Evolutionary conservation across 2,113 vertebrate species (phyloP).

Genomic region (Tragulus kanchil): DNA sequence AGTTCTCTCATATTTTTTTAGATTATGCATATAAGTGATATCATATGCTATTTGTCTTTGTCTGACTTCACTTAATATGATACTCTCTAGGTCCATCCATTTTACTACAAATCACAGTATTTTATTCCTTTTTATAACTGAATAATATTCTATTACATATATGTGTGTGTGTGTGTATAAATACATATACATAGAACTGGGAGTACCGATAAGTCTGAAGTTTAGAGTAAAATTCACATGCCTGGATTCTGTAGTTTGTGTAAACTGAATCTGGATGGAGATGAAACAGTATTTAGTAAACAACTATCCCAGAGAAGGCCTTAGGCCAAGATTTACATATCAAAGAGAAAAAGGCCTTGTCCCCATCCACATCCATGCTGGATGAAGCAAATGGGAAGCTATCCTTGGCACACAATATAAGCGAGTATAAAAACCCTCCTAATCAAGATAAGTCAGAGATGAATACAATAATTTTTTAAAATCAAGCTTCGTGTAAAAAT

Average conservation of each 20-base stretch:
- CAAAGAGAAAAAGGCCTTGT: background rate
- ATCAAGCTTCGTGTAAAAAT: slow-evolving; percentile 45
- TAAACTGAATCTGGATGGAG: background rate
- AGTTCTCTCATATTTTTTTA: background rate
- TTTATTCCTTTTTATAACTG: background rate
- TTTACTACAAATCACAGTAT: background rate
- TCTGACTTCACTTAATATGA: background rate
- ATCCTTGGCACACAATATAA: background rate
- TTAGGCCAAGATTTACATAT: background rate
- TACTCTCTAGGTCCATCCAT: background rate
- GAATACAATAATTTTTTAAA: background rate
- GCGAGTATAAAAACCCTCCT: background rate
- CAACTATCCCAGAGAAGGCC: background rate
- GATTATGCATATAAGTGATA: background rate
- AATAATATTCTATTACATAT: background rate
- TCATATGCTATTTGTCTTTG: background rate
- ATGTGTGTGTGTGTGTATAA: too few relatives aligned
- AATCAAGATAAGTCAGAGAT: background rate
- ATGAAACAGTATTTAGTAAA: background rate
- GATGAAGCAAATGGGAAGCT: background rate
- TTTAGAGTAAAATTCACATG: background rate
- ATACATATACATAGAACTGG: background rate
- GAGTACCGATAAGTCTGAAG: background rate
- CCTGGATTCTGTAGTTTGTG: background rate
- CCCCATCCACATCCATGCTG: accelerated